phyloP scores from a whole-genome alignment of 2,113 vertebrate genomes.

The Chrysemys picta region DNA sequence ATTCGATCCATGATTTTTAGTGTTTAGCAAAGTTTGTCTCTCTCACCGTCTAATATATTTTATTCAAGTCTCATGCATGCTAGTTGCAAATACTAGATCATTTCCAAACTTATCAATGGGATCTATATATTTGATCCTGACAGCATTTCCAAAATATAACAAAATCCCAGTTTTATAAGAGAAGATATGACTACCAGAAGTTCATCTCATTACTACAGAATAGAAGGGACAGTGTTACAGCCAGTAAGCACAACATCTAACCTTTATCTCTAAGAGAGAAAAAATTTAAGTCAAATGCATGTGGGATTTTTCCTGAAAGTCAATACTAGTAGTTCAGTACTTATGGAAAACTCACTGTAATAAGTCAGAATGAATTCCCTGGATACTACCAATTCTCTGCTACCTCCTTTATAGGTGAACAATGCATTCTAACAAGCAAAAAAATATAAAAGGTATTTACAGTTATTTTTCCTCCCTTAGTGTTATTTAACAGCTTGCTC shows the following conservation, averaged over 20 bases:
- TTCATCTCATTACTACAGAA: background rate
- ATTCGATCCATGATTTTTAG: background rate
- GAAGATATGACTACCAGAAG: background rate
- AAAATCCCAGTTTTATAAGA: background rate
- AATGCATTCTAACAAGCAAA: background rate
- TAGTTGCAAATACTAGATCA: constrained; percentile 35
- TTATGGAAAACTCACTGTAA: background rate
- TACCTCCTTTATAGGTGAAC: background rate
- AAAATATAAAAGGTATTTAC: background rate
- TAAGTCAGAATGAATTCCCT: background rate
- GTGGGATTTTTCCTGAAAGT: background rate
- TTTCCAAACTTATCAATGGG: constrained; percentile 5
- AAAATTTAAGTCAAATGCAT: background rate
- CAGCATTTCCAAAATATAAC: background rate
- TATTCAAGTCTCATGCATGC: background rate
- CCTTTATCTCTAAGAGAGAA: background rate
- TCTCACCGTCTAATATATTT: background rate
- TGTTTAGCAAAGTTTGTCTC: background rate
- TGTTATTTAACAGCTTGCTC: background rate
- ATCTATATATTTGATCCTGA: background rate
- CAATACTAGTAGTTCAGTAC: background rate
- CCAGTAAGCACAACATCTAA: background rate
- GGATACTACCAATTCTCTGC: background rate
- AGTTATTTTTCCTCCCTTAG: background rate
- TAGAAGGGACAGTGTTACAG: background rate